phyloP scores from a whole-genome alignment of 1,140 invertebrate species.

The Anastrepha obliqua region DNA sequence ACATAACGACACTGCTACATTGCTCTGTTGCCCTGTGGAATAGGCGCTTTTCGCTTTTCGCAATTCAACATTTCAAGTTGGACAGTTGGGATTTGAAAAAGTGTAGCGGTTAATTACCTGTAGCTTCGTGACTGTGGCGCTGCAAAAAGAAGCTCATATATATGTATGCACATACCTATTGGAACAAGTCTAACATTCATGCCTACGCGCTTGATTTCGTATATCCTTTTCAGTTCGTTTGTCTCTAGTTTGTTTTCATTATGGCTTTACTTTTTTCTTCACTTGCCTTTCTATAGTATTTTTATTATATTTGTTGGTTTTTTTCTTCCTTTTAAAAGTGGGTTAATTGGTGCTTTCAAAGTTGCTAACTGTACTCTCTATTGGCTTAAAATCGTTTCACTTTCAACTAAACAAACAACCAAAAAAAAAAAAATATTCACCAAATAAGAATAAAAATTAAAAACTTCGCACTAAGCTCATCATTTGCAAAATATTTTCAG shows the following conservation, averaged over 20 bases:
- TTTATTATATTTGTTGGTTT: background rate
- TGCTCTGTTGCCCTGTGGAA: background rate
- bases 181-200: background rate
- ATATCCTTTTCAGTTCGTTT: background rate
- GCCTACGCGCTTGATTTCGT: background rate
- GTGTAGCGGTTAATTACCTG: background rate
- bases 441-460: constrained; percentile 25
- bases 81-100: background rate
- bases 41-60: background rate
- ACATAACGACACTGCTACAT: background rate
- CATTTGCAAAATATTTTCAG: constrained; percentile 53
- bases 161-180: background rate
- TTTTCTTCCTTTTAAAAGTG: background rate
- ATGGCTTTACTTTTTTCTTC: background rate
- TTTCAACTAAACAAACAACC: constrained; percentile 30
- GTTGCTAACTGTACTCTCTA: constrained; percentile 49
- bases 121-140: background rate
- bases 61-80: background rate
- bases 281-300: background rate
- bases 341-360: constrained; percentile 28
- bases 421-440: constrained; percentile 17
- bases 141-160: background rate
- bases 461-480: constrained; percentile 49
- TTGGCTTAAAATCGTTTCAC: background rate
- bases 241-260: background rate